Base-by-base conservation (phyloP, 2,113 vertebrate genomes). In the Oryzias melastigma region DNA sequence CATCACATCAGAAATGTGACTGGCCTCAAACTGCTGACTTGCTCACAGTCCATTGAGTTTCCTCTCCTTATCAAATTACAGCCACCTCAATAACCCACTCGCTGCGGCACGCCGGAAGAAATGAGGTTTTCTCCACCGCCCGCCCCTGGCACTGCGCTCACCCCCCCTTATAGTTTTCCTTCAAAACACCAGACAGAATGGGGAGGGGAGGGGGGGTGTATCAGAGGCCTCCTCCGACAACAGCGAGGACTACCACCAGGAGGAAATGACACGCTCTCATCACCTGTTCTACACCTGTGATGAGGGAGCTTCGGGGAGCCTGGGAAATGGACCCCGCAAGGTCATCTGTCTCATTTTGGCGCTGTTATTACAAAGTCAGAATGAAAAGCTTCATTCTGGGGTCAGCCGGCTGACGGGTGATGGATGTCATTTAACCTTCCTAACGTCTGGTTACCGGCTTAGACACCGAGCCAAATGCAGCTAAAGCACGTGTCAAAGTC, bases 1-100 rank as follows among this genome's bases (percentile, higher is more conserved):
- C 84, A 76, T 84, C 86, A 70, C 83, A 82, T 84, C 86, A 87
- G 79, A 86, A 90, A 85, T 83, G 85, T 82, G 85, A 86, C 81
- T 83, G 79, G 84, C 80, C 83, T 83, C 84, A 88, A 89, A 90
- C 68, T 88, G 90, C 88, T 85, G 83, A 92, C 83, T 84, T 73
- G 82, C 83, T 88, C 86, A 82, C 88, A 90, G 89, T 88, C 89
- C 87, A 90, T 89, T 90, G 87, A 90, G 85, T 87, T 89, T 88
- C 89, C 85, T 91, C 89, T 90, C 75, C 88, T 88, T 90, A 92
- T 88, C 86, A 90, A 91, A 89, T 92, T 91, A 91, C 85, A 91
- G 88, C 84, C 83, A 89, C 86, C 87, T 89, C 88, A 91, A 91
- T 91, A 91, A 91, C 84, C 86, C 86, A 86, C 78, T 86, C 78